Evolutionary conservation across 2,113 vertebrate genomes (phyloP).

Genomic region (Elephantulus edwardii): DNA sequence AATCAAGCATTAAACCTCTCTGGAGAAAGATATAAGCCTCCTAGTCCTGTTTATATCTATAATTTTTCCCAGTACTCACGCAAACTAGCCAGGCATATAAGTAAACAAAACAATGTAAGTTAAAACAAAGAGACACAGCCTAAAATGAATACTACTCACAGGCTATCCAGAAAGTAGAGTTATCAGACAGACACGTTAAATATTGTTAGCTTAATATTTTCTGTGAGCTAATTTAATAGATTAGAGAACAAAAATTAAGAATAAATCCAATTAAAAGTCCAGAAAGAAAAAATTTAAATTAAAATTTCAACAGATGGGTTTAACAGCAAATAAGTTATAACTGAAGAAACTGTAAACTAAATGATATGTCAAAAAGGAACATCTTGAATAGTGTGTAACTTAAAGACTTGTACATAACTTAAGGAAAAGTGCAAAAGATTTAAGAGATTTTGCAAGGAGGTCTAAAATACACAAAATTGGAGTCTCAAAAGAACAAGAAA

Average conservation of each 20-base stretch:
- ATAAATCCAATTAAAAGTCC: neutral
- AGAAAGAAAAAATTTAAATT: conserved; percentile 2
- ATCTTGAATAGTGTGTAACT: neutral
- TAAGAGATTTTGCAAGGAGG: neutral
- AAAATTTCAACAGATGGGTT: neutral
- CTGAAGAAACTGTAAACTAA: neutral
- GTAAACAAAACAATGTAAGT: neutral
- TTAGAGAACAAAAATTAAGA: neutral
- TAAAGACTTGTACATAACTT: neutral
- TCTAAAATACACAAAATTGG: neutral
- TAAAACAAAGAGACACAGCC: conserved; percentile 8
- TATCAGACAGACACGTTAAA: neutral
- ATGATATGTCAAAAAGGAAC: neutral
- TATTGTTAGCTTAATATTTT: neutral
- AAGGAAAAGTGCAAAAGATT: neutral
- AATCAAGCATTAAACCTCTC: neutral
- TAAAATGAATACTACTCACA: neutral
- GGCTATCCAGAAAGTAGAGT: neutral
- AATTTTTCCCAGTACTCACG: neutral
- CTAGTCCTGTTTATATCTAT: neutral
- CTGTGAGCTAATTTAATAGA: neutral
- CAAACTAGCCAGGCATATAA: neutral
- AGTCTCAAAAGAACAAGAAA: neutral
- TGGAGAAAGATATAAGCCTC: neutral
- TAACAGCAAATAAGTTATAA: neutral